Evolutionary conservation across 1,140 invertebrate genomes (phyloP).

Genomic region (Asbolus verrucosus): DNA sequence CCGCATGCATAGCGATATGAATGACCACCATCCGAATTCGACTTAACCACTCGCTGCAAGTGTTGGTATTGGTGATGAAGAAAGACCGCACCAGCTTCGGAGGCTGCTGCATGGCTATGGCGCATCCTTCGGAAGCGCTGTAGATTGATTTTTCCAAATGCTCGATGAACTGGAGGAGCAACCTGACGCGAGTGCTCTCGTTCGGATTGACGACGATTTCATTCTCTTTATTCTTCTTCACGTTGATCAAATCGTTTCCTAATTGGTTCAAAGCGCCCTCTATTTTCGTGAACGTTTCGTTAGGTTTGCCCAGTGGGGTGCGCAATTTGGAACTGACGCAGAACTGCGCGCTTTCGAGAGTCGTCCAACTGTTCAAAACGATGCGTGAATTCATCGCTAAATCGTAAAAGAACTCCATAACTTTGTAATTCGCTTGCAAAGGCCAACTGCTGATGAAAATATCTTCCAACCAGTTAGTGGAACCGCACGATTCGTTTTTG

Average conservation of each 20-base stretch:
- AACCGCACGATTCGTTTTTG: slow-evolving; percentile 68
- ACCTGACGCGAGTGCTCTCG: slow-evolving; percentile 71
- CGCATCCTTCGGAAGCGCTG: slow-evolving; percentile 93
- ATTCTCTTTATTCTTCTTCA: slow-evolving; percentile 51
- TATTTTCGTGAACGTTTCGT: slow-evolving; percentile 94
- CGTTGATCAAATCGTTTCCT: slow-evolving; percentile 77
- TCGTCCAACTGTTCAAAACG: slow-evolving; percentile 80
- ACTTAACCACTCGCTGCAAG: slow-evolving; percentile 94
- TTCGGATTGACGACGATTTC: slow-evolving; percentile 18
- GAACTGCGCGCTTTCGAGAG: slow-evolving; percentile 89
- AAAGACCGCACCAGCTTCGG: slow-evolving; percentile 90
- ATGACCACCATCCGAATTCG: slow-evolving; percentile 86
- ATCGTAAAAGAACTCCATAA: slow-evolving; percentile 67
- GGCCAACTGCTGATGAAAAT: slow-evolving; percentile 75
- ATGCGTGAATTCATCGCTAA: slow-evolving; percentile 67
- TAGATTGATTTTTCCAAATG: slow-evolving; percentile 92
- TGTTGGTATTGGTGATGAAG: slow-evolving; percentile 92
- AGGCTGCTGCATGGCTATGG: slow-evolving; percentile 79
- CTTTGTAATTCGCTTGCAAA: slow-evolving; percentile 65
- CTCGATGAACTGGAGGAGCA: slow-evolving; percentile 93
- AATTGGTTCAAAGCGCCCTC: slow-evolving; percentile 82
- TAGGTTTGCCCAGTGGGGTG: slow-evolving; percentile 95
- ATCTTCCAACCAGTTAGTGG: slow-evolving; percentile 66
- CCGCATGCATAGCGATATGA: slow-evolving; percentile 84
- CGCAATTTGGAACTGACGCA: slow-evolving; percentile 90